Conservation (phyloP, 2,797 vertebrate genomes). For the Darevskia nairensis region DNA sequence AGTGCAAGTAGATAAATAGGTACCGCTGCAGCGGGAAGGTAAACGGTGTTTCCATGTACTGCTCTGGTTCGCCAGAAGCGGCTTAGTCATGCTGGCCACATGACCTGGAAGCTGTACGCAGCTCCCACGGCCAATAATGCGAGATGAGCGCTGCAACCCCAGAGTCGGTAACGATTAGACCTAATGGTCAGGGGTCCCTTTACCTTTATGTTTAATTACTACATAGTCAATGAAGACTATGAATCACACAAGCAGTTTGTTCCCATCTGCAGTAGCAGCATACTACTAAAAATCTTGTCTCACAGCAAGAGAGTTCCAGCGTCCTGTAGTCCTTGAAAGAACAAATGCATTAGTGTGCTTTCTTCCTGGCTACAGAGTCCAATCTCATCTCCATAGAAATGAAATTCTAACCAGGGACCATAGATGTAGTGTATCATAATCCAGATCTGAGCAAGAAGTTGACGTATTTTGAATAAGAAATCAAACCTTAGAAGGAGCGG, state of each 20-base stretch:
- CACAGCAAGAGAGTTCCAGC: conserved; percentile 37
- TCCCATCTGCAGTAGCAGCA: conserved; percentile 22
- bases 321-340: conserved; percentile 50
- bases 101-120: too few relatives aligned
- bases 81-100: too few relatives aligned
- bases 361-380: conserved; percentile 40
- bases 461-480: conserved; percentile 45
- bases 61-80: too few relatives aligned
- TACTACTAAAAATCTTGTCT: conserved; percentile 28
- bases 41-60: too few relatives aligned
- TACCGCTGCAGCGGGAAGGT: too few relatives aligned
- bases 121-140: too few relatives aligned
- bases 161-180: too few relatives aligned
- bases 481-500: conserved; percentile 43
- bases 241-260: conserved; percentile 22
- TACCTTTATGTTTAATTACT: not conserved
- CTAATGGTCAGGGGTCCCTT: too few relatives aligned
- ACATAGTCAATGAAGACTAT: conserved; percentile 17
- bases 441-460: conserved; percentile 27
- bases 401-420: conserved; percentile 45
- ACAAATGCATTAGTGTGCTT: conserved; percentile 48
- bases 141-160: too few relatives aligned
- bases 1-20: too few relatives aligned
- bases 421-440: conserved; percentile 29
- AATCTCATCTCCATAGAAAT: conserved; percentile 67